A percentile compares a stretch with the other conserved stretches of the same genome.
phyloP scores from a whole-genome alignment of 2,113 vertebrate genomes.

The Burhinus oedicnemus region DNA sequence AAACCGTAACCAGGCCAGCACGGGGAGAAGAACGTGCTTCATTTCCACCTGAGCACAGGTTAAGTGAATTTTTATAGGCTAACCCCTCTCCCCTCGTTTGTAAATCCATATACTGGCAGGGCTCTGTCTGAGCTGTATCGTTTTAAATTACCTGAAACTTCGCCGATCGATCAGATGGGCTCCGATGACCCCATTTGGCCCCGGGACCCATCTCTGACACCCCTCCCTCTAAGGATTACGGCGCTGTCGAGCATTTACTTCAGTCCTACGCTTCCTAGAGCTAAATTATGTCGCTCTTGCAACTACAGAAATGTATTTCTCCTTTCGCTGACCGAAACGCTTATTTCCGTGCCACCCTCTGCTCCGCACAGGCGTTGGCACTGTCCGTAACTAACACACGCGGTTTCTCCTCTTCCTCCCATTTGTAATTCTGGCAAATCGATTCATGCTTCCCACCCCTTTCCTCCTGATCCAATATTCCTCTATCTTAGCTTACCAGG shows the following conservation, averaged over 20 bases:
- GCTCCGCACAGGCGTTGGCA: background rate
- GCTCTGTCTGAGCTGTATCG: background rate
- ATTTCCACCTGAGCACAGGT: background rate
- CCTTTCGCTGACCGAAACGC: accelerated
- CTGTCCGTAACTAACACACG: accelerated
- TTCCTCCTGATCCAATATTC: background rate
- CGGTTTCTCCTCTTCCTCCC: background rate
- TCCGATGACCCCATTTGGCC: accelerated
- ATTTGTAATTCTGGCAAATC: background rate
- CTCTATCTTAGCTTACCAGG: accelerated
- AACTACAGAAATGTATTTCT: background rate
- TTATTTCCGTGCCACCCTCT: accelerated
- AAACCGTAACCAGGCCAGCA: background rate
- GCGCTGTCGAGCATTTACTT: background rate
- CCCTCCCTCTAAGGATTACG: accelerated
- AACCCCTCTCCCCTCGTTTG: background rate
- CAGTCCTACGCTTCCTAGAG: background rate
- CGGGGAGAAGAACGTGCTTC: background rate
- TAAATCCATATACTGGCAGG: accelerated
- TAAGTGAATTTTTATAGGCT: background rate
- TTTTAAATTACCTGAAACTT: accelerated
- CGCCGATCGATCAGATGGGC: accelerated
- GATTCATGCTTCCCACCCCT: background rate
- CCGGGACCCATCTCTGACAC: background rate
- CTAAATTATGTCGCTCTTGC: background rate